These are phyloP conservation scores for Micrasema longulum DNA, from an alignment of 1,140 invertebrate genomes.

Conservation along the genomic window DNA sequence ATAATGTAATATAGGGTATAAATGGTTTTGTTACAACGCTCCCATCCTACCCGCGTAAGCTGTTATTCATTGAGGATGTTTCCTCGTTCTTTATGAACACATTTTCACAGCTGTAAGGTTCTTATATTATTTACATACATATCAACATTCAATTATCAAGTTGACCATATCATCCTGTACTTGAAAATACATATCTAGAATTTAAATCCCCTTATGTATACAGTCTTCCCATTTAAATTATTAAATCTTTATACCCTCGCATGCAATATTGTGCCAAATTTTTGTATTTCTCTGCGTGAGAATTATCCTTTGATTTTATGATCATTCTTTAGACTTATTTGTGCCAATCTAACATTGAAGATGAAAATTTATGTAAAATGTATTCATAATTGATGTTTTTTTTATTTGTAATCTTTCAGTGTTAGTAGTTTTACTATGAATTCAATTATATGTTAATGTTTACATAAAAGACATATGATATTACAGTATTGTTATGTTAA, in stretches of 20 bases:
- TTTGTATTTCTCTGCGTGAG: constrained; percentile 19
- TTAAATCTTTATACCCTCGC: constrained; percentile 8
- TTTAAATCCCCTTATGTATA: too few relatives aligned
- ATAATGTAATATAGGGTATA: constrained; percentile 59
- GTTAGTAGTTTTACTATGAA: neutral
- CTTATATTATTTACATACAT: constrained; percentile 30
- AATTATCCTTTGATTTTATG: constrained; percentile 20
- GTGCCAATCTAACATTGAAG: constrained; percentile 21
- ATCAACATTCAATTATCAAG: constrained; percentile 33
- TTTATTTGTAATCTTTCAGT: constrained; percentile 9
- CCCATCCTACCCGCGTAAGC: neutral
- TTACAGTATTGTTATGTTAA: constrained; percentile 35
- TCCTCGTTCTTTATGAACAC: too few relatives aligned
- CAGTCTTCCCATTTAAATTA: constrained; percentile 15
- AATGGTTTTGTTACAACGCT: constrained; percentile 8
- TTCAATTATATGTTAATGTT: neutral
- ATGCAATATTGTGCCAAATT: constrained; percentile 35
- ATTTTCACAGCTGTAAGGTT: neutral
- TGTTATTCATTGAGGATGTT: neutral
- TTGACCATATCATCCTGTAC: constrained; percentile 13
- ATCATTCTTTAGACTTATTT: constrained; percentile 23
- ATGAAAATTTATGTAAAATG: constrained; percentile 3
- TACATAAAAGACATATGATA: constrained; percentile 21
- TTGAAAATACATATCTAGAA: too few relatives aligned
- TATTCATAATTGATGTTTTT: neutral